Evolutionary conservation across 2,797 vertebrate genomes (phyloP), one percentile per base, ranked within the genome.

Genomic region (Eulemur albifrons): DNA sequence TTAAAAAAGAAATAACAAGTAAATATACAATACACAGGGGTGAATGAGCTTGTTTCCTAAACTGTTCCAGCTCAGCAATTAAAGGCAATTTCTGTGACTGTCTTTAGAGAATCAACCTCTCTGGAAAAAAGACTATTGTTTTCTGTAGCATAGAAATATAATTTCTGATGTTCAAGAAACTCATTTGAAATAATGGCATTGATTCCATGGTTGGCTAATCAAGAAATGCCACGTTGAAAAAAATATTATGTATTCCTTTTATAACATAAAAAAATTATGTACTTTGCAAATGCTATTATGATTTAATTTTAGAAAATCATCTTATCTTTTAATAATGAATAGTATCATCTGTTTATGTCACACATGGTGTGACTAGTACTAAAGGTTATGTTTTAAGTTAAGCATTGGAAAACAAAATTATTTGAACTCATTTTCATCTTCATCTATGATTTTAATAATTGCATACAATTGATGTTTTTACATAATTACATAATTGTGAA

Each of bases 221-320:
- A 97, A 91, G 83, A 98, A 98, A 98, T 98, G 96, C 94, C 90
- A 97, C 95, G 97, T 95, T 95, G 84, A 94, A 97, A 97, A 97
- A 97, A 92, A 89, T 97, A 97, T 96, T 96, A 98, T 95, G 15
- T 92, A 84, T 97, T 97, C 80, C 4, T 97, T 73, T 95, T 95
- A 84, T 80, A 96, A 94, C 73, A 69, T 94, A 88, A 97, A 96
- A 23, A 23, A 96, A 96, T 65, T 86, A 94, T 93, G 48, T 93
- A 94, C 77, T 97, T 97, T 96, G 94, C 92, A 97, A 98, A 97
- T 94, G 52, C 97, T 88, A 97, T 92, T 96, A 97, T 61, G 86
- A 97, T 94, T 94, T 95, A 96, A 96, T 45, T 94, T 95, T 97
- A 69, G 79, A 87, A 80, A 96, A 98, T 97, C 43, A 43, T 96